phyloP scores from a whole-genome alignment of 2,888 invertebrate species.

The Ferrisia virgata region DNA sequence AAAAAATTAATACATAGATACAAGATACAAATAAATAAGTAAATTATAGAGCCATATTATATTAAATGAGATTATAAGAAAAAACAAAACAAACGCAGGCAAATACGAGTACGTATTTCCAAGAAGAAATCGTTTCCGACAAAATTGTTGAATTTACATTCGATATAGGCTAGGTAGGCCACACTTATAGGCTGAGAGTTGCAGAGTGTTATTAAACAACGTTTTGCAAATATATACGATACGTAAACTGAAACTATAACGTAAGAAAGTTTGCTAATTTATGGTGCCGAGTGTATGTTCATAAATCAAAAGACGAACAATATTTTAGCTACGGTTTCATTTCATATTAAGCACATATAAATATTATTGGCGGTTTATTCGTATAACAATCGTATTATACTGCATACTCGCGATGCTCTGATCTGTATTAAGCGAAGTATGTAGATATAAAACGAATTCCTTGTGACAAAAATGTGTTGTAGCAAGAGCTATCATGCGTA shows the following conservation, averaged over 20 bases:
- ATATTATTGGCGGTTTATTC: background rate
- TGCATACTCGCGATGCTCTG: background rate
- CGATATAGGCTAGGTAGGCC: background rate
- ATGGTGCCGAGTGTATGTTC: background rate
- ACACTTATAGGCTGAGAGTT: no score
- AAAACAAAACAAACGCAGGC: no score
- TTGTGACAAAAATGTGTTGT: background rate
- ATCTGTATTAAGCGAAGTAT: background rate
- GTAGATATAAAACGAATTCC: background rate
- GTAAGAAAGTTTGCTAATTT: background rate
- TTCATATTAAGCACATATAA: background rate
- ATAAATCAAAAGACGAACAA: background rate
- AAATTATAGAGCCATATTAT: no score
- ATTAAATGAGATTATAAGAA: no score
- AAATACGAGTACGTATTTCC: no score
- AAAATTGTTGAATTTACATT: no score
- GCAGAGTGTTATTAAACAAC: background rate
- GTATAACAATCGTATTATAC: background rate
- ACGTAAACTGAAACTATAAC: background rate
- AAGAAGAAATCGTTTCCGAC: no score
- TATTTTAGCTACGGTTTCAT: background rate
- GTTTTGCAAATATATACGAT: background rate
- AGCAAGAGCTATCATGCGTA: background rate
- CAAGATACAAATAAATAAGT: no score
- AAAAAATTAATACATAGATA: no score